These are phyloP conservation scores for Lysandra bellargus DNA, from an alignment of 2,888 invertebrate species.

Conservation along the genomic window DNA sequence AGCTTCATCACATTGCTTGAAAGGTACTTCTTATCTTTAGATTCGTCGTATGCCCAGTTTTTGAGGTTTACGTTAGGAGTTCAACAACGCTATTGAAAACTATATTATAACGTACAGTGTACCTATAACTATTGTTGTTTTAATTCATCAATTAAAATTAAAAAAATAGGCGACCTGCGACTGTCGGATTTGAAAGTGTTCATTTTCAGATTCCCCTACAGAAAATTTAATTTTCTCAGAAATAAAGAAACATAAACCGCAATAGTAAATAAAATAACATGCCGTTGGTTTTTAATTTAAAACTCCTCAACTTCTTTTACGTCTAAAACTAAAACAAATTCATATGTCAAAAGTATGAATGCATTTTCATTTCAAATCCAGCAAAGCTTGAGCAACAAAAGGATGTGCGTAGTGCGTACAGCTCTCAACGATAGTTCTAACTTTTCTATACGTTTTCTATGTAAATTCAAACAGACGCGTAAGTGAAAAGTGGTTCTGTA, in stretches of 20 bases:
- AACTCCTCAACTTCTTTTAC: background rate
- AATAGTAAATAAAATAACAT: background rate
- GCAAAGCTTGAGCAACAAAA: background rate
- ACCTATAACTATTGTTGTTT: no score
- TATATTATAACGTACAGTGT: no score
- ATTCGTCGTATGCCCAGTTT: no score
- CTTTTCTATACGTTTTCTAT: background rate
- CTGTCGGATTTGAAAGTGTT: no score
- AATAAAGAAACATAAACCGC: background rate
- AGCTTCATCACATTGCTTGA: no score
- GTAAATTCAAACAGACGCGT: background rate
- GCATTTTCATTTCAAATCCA: background rate
- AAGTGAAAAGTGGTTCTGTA: background rate
- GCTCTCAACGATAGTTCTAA: background rate
- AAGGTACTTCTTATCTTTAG: background rate
- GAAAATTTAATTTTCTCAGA: background rate
- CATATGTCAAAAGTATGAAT: background rate
- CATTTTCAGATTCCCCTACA: no score
- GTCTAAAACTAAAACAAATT: slow-evolving; percentile 3
- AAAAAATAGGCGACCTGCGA: no score
- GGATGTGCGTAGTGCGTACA: background rate
- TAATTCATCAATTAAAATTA: no score
- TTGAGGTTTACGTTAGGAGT: no score
- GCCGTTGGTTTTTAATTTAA: background rate
- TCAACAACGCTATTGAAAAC: no score